Evolutionary conservation across 1,140 invertebrate genomes (phyloP).

Genomic region (Cherax destructor): DNA sequence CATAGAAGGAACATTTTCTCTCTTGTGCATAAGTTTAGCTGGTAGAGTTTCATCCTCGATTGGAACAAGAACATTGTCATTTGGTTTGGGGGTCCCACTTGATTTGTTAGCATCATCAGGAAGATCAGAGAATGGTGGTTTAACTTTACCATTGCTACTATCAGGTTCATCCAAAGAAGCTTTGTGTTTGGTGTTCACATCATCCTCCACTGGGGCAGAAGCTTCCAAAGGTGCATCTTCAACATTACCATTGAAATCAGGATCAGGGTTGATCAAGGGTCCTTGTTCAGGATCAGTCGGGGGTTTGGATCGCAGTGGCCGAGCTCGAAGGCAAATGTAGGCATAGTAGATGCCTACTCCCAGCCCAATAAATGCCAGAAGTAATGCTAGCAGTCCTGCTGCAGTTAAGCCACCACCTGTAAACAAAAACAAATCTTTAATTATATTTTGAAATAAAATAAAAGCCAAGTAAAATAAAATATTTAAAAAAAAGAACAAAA

Average conservation of each 20-base stretch:
- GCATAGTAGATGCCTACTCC: slow-evolving; percentile 56
- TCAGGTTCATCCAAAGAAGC: slow-evolving; percentile 1
- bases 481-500: too few relatives aligned
- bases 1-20: slow-evolving; percentile 5
- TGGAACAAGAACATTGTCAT: slow-evolving; percentile 38
- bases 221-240: slow-evolving; percentile 52
- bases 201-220: slow-evolving; percentile 36
- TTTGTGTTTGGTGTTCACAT: slow-evolving; percentile 6
- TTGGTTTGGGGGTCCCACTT: slow-evolving; percentile 16
- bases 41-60: slow-evolving; percentile 44
- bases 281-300: slow-evolving; percentile 44
- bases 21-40: slow-evolving; percentile 37
- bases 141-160: neutral
- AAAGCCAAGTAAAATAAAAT: neutral
- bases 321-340: slow-evolving; percentile 54
- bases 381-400: slow-evolving; percentile 45
- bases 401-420: slow-evolving; percentile 61
- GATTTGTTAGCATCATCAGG: neutral
- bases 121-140: neutral
- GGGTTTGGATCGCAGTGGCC: slow-evolving; percentile 45
- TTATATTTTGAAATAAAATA: neutral
- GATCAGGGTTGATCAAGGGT: slow-evolving; percentile 45
- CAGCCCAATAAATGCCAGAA: slow-evolving; percentile 52
- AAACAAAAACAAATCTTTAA: neutral
- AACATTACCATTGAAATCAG: slow-evolving; percentile 54